These are phyloP conservation scores for Limosa lapponica DNA, from an alignment of 2,797 vertebrate species.

Conservation along the genomic window DNA sequence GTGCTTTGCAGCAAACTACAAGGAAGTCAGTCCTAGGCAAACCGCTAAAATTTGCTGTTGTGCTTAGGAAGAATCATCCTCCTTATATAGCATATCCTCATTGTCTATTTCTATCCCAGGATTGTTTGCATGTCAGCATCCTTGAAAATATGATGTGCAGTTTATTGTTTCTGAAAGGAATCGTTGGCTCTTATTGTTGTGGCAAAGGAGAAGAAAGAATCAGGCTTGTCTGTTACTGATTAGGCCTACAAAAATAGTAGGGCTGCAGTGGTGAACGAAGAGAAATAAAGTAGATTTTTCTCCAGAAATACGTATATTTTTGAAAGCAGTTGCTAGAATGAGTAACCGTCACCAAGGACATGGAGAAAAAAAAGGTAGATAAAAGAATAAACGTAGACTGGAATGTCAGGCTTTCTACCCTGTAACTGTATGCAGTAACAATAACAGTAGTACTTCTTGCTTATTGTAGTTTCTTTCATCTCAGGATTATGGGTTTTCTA, in stretches of 20 bases:
- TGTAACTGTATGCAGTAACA: slow-evolving; percentile 19
- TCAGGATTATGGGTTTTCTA: slow-evolving; percentile 34
- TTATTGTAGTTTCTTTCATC: slow-evolving; percentile 24
- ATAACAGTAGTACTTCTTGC: not conserved
- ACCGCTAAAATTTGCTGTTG: not conserved
- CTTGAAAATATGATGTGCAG: not conserved
- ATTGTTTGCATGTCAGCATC: slow-evolving; percentile 31
- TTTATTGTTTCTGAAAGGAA: slow-evolving; percentile 38
- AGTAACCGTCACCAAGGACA: not conserved
- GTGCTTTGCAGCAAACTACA: not conserved
- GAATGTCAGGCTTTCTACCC: not conserved
- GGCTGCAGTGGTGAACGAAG: not conserved
- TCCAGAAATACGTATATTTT: slow-evolving; percentile 1
- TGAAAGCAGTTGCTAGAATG: not conserved
- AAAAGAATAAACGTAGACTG: not conserved
- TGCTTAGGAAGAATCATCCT: not conserved
- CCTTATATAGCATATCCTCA: not conserved
- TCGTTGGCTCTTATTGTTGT: not conserved
- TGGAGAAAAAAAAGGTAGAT: slow-evolving; percentile 19
- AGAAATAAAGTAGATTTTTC: slow-evolving; percentile 13
- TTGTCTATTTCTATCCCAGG: slow-evolving; percentile 5
- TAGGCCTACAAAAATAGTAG: slow-evolving; percentile 42
- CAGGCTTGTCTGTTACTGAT: slow-evolving; percentile 29
- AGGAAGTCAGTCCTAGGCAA: not conserved
- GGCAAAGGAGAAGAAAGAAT: not conserved